These are phyloP conservation scores for Mormyrus hasselquistii DNA, from an alignment of 2,797 vertebrate species.

Conservation along the genomic window DNA sequence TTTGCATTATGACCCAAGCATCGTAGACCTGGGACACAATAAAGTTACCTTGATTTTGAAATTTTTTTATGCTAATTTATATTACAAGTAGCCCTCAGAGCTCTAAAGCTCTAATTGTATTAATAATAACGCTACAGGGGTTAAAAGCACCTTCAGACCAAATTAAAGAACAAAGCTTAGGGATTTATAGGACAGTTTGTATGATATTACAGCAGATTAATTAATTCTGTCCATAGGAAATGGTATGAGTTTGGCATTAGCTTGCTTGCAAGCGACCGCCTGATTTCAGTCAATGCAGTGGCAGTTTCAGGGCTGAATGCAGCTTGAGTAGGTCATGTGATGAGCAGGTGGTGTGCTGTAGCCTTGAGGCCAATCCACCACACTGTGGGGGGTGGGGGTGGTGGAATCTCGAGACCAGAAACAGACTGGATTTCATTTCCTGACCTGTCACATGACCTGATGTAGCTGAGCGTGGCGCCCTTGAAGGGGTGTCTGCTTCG, in stretches of 20 bases:
- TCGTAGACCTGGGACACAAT: background rate
- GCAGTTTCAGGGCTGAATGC: background rate
- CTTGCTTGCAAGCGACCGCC: background rate
- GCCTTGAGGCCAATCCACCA: background rate
- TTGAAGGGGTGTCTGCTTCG: background rate
- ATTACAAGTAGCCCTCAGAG: background rate
- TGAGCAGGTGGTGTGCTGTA: background rate
- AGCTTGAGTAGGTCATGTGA: background rate
- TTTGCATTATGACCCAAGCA: background rate
- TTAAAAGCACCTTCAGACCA: background rate
- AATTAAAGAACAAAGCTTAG: background rate
- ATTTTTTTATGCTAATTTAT: background rate
- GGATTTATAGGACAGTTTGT: background rate
- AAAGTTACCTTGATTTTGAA: background rate
- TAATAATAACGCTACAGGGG: background rate
- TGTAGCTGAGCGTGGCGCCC: background rate
- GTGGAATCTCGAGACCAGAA: background rate
- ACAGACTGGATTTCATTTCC: background rate
- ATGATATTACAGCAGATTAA: background rate
- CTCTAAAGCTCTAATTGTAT: background rate
- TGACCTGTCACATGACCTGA: background rate
- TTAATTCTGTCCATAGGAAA: background rate
- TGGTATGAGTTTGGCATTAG: background rate
- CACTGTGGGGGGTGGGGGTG: background rate
- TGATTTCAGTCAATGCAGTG: background rate